Evolutionary conservation across 2,888 invertebrate species (phyloP).

Genomic region (Eupithecia insigniata): DNA sequence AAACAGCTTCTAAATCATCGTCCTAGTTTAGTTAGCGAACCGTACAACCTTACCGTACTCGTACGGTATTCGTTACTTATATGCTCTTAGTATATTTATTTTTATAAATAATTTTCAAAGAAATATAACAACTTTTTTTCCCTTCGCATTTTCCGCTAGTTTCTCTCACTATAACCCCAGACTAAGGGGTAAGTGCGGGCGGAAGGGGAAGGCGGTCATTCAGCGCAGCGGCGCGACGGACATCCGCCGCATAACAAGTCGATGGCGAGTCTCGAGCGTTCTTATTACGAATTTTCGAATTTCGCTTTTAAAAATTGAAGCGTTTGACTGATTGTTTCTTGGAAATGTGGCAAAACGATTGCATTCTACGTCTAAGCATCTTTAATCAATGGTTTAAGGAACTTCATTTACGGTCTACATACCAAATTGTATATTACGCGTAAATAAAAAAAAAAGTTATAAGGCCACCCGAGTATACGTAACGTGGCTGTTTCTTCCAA

Average conservation of each 20-base stretch:
- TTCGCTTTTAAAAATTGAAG: constrained; percentile 69
- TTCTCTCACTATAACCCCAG: constrained; percentile 46
- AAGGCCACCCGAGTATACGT: no score
- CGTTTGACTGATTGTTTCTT: constrained; percentile 38
- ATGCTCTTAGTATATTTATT: background rate
- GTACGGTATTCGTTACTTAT: background rate
- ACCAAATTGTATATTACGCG: no score
- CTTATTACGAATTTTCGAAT: constrained; percentile 77
- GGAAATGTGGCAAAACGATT: background rate
- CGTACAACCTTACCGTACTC: background rate
- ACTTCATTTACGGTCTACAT: no score
- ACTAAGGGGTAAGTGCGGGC: constrained; percentile 55
- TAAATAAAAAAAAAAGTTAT: no score
- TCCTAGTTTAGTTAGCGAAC: no score
- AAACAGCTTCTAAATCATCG: no score
- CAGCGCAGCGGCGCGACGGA: constrained; percentile 84
- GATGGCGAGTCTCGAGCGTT: constrained; percentile 76
- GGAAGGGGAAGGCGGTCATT: constrained; percentile 84
- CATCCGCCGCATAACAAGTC: constrained; percentile 85
- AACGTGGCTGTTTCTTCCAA: background rate
- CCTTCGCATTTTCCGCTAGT: constrained; percentile 42
- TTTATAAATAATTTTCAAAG: background rate
- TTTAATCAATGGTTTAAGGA: no score
- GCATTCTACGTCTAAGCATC: background rate
- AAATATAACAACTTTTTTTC: background rate